phyloP scores from a whole-genome alignment of 2,888 invertebrate species.

The Brenthis ino region DNA sequence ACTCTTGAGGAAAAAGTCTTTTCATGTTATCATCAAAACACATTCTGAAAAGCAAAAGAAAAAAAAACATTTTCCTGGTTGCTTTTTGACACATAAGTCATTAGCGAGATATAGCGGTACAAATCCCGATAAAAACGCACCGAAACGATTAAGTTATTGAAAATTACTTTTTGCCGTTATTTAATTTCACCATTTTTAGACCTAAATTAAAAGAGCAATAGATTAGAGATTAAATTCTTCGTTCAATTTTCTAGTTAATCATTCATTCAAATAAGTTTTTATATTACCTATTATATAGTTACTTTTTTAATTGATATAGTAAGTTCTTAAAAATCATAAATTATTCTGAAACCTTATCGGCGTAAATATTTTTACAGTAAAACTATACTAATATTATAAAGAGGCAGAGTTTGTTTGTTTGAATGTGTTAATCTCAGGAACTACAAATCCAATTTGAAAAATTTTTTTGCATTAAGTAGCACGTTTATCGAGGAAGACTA shows the following conservation, averaged over 20 bases:
- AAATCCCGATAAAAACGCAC: conserved; percentile 12
- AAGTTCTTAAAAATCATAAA: too few species aligned
- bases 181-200: not conserved
- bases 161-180: conserved; percentile 1
- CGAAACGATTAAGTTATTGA: conserved; percentile 1
- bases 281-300: too few species aligned
- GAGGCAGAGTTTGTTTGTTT: too few species aligned
- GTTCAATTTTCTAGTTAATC: not conserved
- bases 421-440: too few species aligned
- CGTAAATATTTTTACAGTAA: too few species aligned
- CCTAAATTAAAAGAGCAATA: not conserved
- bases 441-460: too few species aligned
- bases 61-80: conserved; percentile 29
- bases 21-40: conserved; percentile 7
- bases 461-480: too few species aligned
- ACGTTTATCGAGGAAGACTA: too few species aligned
- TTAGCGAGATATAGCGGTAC: conserved; percentile 27
- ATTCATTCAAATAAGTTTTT: not conserved
- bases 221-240: not conserved
- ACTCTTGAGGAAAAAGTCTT: not conserved
- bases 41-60: conserved; percentile 6
- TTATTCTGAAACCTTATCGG: too few species aligned
- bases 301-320: too few species aligned
- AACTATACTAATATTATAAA: too few species aligned
- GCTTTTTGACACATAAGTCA: conserved; percentile 13